Evolutionary conservation across 1,140 invertebrate genomes (phyloP).

Genomic region (Ips typographus): DNA sequence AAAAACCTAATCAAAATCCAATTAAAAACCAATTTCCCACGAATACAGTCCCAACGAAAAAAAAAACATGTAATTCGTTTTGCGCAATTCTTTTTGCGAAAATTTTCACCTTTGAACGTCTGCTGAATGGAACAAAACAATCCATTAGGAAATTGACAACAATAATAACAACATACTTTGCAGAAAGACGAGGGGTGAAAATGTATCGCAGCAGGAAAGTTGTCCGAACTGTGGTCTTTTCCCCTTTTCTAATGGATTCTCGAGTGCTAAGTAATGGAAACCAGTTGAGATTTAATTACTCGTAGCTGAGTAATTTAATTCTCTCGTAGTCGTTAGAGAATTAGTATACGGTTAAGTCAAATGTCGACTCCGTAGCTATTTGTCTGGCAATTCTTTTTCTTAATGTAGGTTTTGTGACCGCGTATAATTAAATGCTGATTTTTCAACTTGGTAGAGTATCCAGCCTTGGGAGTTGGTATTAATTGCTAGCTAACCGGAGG

Average conservation of each 20-base stretch:
- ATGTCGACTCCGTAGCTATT: background rate
- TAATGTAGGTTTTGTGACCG: no score
- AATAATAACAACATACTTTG: no score
- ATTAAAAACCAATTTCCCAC: background rate
- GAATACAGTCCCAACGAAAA: background rate
- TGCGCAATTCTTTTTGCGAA: no score
- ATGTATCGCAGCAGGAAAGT: conserved; percentile 1
- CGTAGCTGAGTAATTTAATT: conserved; percentile 6
- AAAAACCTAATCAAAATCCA: conserved; percentile 1
- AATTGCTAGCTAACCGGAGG: no score
- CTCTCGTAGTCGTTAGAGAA: conserved; percentile 1
- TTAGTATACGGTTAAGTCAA: background rate
- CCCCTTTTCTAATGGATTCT: conserved; percentile 3
- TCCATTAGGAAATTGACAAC: no score
- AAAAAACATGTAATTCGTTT: background rate
- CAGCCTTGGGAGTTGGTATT: no score
- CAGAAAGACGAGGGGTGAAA: background rate
- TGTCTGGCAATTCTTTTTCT: no score
- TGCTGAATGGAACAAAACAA: no score
- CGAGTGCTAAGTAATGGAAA: conserved; percentile 4
- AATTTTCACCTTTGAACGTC: no score
- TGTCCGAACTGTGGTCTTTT: background rate
- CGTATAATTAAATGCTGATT: no score
- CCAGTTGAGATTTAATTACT: conserved; percentile 5
- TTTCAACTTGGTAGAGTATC: no score